These are phyloP conservation scores for Antheraea yamamai DNA, from an alignment of 2,888 invertebrate species.

Conservation along the genomic window DNA sequence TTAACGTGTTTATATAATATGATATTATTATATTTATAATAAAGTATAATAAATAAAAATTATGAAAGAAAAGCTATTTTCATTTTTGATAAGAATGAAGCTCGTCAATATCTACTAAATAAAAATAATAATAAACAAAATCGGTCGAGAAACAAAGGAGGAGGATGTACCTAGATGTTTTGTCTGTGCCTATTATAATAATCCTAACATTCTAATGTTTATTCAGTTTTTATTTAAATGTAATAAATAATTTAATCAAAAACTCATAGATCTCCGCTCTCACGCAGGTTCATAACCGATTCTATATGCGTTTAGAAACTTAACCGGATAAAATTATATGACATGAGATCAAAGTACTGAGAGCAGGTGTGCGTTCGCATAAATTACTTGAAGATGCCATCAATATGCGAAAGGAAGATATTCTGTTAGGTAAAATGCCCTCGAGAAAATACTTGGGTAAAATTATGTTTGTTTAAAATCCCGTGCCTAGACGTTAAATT, in stretches of 20 bases:
- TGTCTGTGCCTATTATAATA: too few relatives aligned
- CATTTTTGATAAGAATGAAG: too few relatives aligned
- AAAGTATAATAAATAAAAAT: too few relatives aligned
- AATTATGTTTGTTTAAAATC: not conserved
- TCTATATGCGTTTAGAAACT: constrained; percentile 38
- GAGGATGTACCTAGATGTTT: too few relatives aligned
- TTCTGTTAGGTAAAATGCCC: constrained; percentile 10
- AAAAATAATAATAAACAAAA: too few relatives aligned
- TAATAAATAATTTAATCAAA: not conserved
- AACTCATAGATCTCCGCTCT: not conserved
- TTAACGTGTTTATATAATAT: too few relatives aligned
- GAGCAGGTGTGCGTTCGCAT: constrained; percentile 23
- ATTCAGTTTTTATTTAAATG: not conserved
- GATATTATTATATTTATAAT: not conserved
- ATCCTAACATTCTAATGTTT: too few relatives aligned
- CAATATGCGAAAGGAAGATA: constrained; percentile 31
- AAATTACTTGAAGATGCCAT: constrained; percentile 42
- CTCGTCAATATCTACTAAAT: too few relatives aligned
- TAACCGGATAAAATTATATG: constrained; percentile 31
- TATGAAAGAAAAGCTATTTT: too few relatives aligned
- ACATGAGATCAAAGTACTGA: constrained; percentile 40
- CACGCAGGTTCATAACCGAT: not conserved
- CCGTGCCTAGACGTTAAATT: not conserved
- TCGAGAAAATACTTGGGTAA: not conserved
- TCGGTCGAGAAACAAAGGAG: too few relatives aligned